Evolutionary conservation across 2,888 invertebrate species (phyloP).

Genomic region (Caenorhabditis panamensis): DNA sequence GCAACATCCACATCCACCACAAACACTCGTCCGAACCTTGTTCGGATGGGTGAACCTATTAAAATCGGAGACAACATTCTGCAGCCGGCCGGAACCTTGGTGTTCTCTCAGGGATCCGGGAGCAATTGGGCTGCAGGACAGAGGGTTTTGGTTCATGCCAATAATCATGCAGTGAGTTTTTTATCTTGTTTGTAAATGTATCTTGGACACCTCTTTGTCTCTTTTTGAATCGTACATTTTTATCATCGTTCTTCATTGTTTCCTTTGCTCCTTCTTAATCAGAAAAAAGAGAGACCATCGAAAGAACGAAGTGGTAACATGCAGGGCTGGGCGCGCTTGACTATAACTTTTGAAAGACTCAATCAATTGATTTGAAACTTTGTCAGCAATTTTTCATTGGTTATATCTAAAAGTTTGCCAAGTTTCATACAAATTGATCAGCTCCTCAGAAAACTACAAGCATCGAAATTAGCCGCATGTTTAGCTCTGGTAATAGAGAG

Average conservation of each 20-base stretch:
- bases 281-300: neutral
- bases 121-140: slow-evolving; percentile 5
- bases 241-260: slow-evolving; percentile 2
- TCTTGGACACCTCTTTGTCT: neutral
- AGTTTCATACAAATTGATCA: too few relatives aligned
- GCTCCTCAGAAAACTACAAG: too few relatives aligned
- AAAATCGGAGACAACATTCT: slow-evolving; percentile 39
- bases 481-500: too few relatives aligned
- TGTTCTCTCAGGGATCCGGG: slow-evolving; percentile 22
- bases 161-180: slow-evolving; percentile 33
- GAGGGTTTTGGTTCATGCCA: neutral
- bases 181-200: neutral
- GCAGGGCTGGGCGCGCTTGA: too few relatives aligned
- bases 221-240: neutral
- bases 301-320: too few relatives aligned
- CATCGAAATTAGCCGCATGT: too few relatives aligned
- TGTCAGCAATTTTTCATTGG: too few relatives aligned
- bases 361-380: too few relatives aligned
- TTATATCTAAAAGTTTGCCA: too few relatives aligned
- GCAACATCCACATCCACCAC: neutral
- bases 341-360: too few relatives aligned
- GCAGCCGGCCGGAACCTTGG: slow-evolving; percentile 47
- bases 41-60: slow-evolving; percentile 20
- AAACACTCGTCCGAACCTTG: neutral
- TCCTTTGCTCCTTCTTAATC: neutral